These are phyloP conservation scores for Anniella stebbinsi DNA, from an alignment of 2,797 vertebrate species.

Conservation along the genomic window DNA sequence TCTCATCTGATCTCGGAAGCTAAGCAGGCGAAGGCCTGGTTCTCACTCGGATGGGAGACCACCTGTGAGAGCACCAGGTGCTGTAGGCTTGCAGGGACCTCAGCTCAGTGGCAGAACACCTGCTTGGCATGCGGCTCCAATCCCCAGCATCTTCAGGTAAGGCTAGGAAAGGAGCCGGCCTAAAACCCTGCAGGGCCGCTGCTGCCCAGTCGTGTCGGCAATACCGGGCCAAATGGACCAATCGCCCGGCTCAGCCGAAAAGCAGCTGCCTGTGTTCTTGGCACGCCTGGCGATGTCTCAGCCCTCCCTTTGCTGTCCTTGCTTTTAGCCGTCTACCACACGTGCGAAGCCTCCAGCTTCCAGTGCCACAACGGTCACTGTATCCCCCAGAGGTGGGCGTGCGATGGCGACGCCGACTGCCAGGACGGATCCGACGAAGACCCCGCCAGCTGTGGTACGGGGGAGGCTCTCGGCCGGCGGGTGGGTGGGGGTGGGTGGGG, in stretches of 20 bases:
- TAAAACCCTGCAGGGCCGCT: too few species aligned
- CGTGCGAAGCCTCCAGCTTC: conserved; percentile 95
- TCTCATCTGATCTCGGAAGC: background rate
- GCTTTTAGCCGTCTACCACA: conserved; percentile 89
- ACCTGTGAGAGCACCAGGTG: too few species aligned
- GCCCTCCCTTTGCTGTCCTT: conserved; percentile 9
- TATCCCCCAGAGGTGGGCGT: conserved; percentile 95
- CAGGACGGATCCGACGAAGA: conserved; percentile 95
- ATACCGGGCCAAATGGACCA: background rate
- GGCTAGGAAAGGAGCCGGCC: too few species aligned
- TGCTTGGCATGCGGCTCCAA: too few species aligned
- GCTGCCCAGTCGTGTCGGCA: too few species aligned
- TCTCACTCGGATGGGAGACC: too few species aligned
- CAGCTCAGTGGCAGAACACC: too few species aligned
- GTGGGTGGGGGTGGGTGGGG: too few species aligned
- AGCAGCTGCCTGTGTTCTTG: background rate
- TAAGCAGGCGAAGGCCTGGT: background rate
- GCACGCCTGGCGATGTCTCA: background rate
- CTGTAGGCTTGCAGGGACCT: too few species aligned
- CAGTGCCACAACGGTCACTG: conserved; percentile 97
- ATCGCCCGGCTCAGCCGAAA: background rate
- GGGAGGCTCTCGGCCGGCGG: fast-evolving
- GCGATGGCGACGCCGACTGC: conserved; percentile 95
- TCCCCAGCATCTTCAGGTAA: too few species aligned
- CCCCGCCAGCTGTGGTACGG: conserved; percentile 84